A percentile compares a stretch with the other conserved stretches of the same genome.
phyloP scores from a whole-genome alignment of 92 coral and sea anemone genomes.

The Porites lobata region DNA sequence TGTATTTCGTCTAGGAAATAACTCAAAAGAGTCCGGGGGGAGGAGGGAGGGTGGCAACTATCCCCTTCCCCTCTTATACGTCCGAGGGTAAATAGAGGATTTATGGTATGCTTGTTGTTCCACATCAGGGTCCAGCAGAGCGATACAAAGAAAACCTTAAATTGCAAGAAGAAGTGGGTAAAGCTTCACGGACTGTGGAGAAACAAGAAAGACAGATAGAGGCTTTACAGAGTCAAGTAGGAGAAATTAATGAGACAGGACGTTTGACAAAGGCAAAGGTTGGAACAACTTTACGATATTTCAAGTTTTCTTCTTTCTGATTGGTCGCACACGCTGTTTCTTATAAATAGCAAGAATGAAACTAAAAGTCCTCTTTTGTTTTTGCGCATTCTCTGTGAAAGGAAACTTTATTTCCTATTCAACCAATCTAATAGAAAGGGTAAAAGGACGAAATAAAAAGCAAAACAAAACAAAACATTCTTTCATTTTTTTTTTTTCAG shows the following conservation, averaged over 20 bases:
- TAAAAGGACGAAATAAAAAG: neutral
- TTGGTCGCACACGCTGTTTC: neutral
- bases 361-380: too few relatives aligned
- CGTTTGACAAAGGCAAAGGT: slow-evolving; percentile 3
- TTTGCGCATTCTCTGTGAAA: neutral
- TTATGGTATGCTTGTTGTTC: neutral
- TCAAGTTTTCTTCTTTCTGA: too few relatives aligned
- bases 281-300: neutral
- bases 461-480: neutral
- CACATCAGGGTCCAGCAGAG: slow-evolving; percentile 36
- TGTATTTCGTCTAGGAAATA: too few relatives aligned
- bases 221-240: slow-evolving; percentile 30
- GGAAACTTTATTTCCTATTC: neutral
- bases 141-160: slow-evolving; percentile 25
- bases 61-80: too few relatives aligned
- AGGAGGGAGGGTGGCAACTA: too few relatives aligned
- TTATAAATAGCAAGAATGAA: neutral
- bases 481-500: neutral
- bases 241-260: neutral
- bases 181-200: slow-evolving; percentile 18
- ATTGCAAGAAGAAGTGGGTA: slow-evolving; percentile 28
- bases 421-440: neutral
- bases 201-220: slow-evolving; percentile 32
- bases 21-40: too few relatives aligned
- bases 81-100: too few relatives aligned